These are phyloP conservation scores for Crocodylus rhombifer DNA, from an alignment of 2,797 vertebrate species.

Conservation along the genomic window DNA sequence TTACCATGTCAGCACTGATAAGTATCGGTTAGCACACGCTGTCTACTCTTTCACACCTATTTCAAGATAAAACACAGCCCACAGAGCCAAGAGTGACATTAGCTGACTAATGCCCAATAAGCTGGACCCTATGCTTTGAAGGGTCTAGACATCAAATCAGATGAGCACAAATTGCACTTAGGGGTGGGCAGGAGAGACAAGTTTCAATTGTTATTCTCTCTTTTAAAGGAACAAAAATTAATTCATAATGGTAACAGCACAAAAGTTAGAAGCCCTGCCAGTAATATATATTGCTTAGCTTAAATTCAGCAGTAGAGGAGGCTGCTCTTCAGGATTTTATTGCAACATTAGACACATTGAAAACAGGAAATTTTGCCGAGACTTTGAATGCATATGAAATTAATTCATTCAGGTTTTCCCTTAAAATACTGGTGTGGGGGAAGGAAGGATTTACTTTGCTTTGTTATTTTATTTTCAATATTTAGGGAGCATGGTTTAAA, in stretches of 20 bases:
- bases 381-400: not conserved
- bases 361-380: not conserved
- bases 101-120: constrained; percentile 53
- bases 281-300: constrained; percentile 7
- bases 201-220: constrained; percentile 59
- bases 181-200: constrained; percentile 16
- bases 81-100: constrained; percentile 49
- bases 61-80: constrained; percentile 56
- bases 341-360: not conserved
- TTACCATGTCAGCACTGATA: constrained; percentile 51
- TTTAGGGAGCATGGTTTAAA: not conserved
- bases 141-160: constrained; percentile 31
- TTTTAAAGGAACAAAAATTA: constrained; percentile 26
- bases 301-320: not conserved
- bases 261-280: constrained; percentile 26
- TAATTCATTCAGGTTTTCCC: not conserved
- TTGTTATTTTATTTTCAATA: not conserved
- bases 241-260: constrained; percentile 33
- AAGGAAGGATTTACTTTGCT: too few relatives aligned
- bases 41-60: not conserved
- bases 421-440: not conserved
- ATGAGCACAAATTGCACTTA: constrained; percentile 40
- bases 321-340: not conserved
- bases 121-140: constrained; percentile 13
- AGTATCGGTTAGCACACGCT: constrained; percentile 35